Evolutionary conservation across 2,888 invertebrate species (phyloP), one percentile per base, ranked within the genome.

Genomic region (Norana najaformis): DNA sequence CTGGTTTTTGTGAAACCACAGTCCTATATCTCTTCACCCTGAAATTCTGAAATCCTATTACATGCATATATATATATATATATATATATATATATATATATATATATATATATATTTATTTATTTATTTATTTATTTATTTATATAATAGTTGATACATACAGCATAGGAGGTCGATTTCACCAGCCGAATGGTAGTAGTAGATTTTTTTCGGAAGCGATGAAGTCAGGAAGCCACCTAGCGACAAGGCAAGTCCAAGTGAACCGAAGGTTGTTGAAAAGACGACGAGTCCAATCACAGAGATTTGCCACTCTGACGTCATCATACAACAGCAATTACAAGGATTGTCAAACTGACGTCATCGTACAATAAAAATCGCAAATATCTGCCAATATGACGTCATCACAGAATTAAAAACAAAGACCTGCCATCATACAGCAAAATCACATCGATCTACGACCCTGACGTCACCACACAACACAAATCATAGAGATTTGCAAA

Each of bases 121-220:
- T 53, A 53, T 53, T 53, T 53, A 53, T 53, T 53, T 53, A 83
- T 23, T 20, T 6, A n/a, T 23, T n/a, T 30, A 83, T 3, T 20
- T 23, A 83, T 23, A 34, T 20, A 14, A 35, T 23, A 20, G 23
- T 1, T 4, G 11, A n/a, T 20, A 92, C 94, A 93, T 91, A 94
- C 94, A 94, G 93, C 94, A 94, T 37, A 95, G 93, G 89, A 95
- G 93, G 92, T 94, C 94, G 41, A 95, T 94, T 92, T 95, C 94
- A n/a, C 94, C 94, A 23, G 95, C 94, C 20, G 94, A 95, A 92
- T 95, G 95, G 93, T 94, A 94, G 93, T 94, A 95, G 92, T 95
- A 95, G 82, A 95, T 94, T 92, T 94, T 94, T 92, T 93, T 94
- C 88, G 94, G 94, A 39, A 95, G 92, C 8, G 94, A 93, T 18